These are phyloP conservation scores for Furcula furcula DNA, from an alignment of 2,888 invertebrate species.

Conservation along the genomic window DNA sequence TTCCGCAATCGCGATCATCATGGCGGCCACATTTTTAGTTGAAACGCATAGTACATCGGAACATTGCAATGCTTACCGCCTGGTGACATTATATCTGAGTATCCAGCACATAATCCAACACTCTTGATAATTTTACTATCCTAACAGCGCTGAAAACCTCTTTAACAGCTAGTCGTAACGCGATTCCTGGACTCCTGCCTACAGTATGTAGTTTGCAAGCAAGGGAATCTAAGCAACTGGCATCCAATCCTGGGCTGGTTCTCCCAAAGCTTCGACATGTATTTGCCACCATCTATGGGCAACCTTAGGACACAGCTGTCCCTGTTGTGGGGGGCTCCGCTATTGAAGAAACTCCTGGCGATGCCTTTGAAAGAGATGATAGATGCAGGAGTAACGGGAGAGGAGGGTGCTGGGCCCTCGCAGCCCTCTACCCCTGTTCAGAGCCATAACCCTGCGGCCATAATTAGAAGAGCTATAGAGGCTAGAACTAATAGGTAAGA, in stretches of 20 bases:
- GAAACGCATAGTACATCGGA: too few relatives aligned
- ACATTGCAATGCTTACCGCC: too few relatives aligned
- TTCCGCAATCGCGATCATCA: too few relatives aligned
- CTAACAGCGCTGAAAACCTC: neutral
- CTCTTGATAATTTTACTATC: neutral
- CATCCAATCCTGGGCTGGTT: slow-evolving; percentile 99
- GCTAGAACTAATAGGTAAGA: slow-evolving; percentile 79
- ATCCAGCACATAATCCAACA: too few relatives aligned
- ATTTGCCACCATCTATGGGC: slow-evolving; percentile 87
- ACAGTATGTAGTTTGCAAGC: slow-evolving; percentile 94
- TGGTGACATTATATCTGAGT: too few relatives aligned
- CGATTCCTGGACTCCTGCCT: slow-evolving; percentile 94
- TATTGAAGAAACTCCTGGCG: slow-evolving; percentile 66
- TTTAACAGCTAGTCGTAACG: slow-evolving; percentile 89
- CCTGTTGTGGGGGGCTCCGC: slow-evolving; percentile 84
- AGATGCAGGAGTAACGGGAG: slow-evolving; percentile 65
- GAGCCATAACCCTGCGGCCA: slow-evolving; percentile 66
- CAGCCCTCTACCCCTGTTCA: slow-evolving; percentile 73
- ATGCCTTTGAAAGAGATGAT: slow-evolving; percentile 76
- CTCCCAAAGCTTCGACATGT: slow-evolving; percentile 86
- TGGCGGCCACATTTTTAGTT: too few relatives aligned
- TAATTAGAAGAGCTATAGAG: slow-evolving; percentile 73
- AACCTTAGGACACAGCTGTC: slow-evolving; percentile 86
- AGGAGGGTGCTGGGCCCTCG: slow-evolving; percentile 79
- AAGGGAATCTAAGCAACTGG: slow-evolving; percentile 97